Evolutionary conservation across 1,140 invertebrate genomes (phyloP), one percentile per base, ranked within the genome.

Genomic region (Cephus cinctus): DNA sequence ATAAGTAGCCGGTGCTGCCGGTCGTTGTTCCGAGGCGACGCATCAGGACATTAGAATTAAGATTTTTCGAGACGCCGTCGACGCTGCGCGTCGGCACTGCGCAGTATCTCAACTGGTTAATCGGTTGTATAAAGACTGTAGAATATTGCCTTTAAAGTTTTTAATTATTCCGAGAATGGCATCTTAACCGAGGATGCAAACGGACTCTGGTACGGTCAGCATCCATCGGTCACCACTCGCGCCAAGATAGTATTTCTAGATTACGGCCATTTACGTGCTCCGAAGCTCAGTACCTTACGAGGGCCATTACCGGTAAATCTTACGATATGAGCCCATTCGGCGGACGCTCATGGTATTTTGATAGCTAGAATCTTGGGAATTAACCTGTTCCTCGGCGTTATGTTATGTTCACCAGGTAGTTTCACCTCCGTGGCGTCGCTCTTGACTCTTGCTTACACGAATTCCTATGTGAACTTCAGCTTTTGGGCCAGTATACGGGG

Each of bases 321-420:
- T 59, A 34, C 55, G 56, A 54, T 62, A 63, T 60, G 59, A 54
- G 58, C 54, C 54, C 49, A 47, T 46, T 39, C 40, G 34, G 46
- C 49, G 50, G 43, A 47, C 16, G 50, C 46, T 18, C 15, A 16
- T n/a, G 55, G 51, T 54, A 50, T 45, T 63, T 65, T 60, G 61
- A 67, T 66, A 59, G 57, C 49, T 49, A 47, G 49, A 68, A 64
- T 65, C 49, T 50, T 46, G 49, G 49, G 61, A 62, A 69, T 72
- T 69, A 68, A 69, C 61, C 63, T 66, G 68, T 72, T 64, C 50
- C 47, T 15, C 14, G n/a, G n/a, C n/a, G n/a, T n/a, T n/a, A n/a
- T n/a, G n/a, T n/a, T n/a, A n/a, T n/a, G n/a, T n/a, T n/a, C n/a
- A n/a, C n/a, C n/a, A n/a, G n/a, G n/a, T n/a, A n/a, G n/a, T n/a